Evolutionary conservation across 2,888 invertebrate genomes (phyloP), one percentile per base, ranked within the genome.

Genomic region (Leptopilina myrica): DNA sequence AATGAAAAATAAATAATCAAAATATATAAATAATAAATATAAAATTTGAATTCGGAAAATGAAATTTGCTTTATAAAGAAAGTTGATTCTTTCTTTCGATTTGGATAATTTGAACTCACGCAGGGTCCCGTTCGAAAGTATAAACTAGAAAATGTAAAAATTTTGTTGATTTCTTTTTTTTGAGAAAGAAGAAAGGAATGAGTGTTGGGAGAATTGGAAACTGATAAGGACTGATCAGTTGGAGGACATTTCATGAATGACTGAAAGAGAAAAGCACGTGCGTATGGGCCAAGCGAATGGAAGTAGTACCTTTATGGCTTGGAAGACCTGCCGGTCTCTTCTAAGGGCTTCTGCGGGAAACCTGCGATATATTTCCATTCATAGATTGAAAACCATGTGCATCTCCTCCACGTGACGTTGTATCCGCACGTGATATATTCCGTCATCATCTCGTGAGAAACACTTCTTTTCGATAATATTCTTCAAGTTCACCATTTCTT

Each of bases 331-430:
- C 86, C 85, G 86, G 86, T 86, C 84, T 85, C 84, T 84, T 85
- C 81, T 88, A 87, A 88, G 89, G 90, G 90, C 89, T 90, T 90
- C 90, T 86, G 86, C 84, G 85, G 87, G 88, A 90, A 90, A 90
- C 88, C 89, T 87, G 86, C 87, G 87, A 87, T 87, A 89, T 90
- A 89, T 89, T 90, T 89, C 86, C 90, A 90, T 90, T 90, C 90
- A 90, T 88, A 87, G 88, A 86, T 86, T 85, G 84, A 85, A 85
- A 87, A 89, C 87, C 89, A 87, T 89, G 88, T 87, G 86, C 86
- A 86, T 85, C 85, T 85, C 49, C 86, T 83, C 87, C 88, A 89
- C 89, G 86, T 88, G 89, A 86, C 85, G 79, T 76, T 64, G 53
- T 78, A 79, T 65, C 14, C 80, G 33, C 33, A 79, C 66, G 77